These are phyloP conservation scores for Drosophila melanica DNA, from an alignment of 1,140 invertebrate genomes.

Conservation along the genomic window DNA sequence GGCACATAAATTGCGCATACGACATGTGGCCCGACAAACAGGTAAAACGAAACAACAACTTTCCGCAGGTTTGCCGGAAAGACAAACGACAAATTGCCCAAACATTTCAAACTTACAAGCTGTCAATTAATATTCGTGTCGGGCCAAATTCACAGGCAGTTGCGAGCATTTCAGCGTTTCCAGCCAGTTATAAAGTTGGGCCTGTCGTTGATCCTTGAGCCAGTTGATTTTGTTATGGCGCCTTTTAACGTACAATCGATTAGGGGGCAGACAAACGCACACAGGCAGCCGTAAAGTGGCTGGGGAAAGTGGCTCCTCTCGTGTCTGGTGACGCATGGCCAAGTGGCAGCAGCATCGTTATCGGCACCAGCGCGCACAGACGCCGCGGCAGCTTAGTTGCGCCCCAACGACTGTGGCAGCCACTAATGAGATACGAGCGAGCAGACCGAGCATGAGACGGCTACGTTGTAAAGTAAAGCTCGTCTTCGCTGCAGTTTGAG, in stretches of 20 bases:
- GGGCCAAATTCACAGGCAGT: conserved; percentile 51
- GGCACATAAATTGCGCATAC: conserved; percentile 64
- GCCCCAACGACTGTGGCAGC: conserved; percentile 13
- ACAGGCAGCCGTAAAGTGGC: background rate
- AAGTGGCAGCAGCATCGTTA: conserved; percentile 58
- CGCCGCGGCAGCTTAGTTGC: conserved; percentile 38
- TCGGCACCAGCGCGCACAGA: conserved; percentile 45
- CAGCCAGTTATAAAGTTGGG: conserved; percentile 30
- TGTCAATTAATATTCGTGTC: conserved; percentile 59
- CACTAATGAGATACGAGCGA: conserved; percentile 32
- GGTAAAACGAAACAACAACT: background rate
- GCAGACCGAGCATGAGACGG: background rate
- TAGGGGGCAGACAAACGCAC: conserved; percentile 33
- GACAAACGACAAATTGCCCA: conserved; percentile 44
- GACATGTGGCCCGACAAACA: conserved; percentile 24
- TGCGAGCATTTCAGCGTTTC: background rate
- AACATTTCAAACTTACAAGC: conserved; percentile 44
- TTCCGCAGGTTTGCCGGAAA: background rate
- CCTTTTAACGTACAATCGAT: conserved; percentile 66
- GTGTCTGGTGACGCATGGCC: conserved; percentile 47
- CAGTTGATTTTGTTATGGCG: conserved; percentile 49
- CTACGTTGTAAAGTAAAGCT: conserved; percentile 5
- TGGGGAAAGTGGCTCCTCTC: conserved; percentile 4
- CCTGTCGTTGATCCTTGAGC: conserved; percentile 38
- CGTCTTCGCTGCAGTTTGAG: background rate